phyloP scores from a whole-genome alignment of 2,888 invertebrate genomes.

The Agrotis puta region DNA sequence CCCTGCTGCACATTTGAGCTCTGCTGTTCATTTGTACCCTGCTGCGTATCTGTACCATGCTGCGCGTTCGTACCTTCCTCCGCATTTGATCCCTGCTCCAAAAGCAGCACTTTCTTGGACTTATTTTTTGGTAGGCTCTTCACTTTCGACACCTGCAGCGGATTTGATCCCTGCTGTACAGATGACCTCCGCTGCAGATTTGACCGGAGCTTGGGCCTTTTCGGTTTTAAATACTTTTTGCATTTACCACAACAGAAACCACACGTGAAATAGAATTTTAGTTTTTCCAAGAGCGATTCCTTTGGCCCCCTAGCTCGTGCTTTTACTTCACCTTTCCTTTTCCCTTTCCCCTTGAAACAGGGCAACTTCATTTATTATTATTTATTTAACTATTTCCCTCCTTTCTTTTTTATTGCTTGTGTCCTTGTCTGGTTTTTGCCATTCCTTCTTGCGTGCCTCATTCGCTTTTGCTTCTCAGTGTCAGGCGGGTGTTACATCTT shows the following conservation, averaged over 20 bases:
- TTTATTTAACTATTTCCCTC: background rate
- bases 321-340: background rate
- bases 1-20: background rate
- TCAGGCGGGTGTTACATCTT: background rate
- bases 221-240: background rate
- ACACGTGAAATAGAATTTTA: background rate
- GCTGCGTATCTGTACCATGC: too few relatives aligned
- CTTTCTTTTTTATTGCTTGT: background rate
- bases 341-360: background rate
- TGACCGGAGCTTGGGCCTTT: background rate
- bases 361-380: slow-evolving; percentile 2
- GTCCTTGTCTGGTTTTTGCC: background rate
- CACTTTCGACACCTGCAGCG: background rate
- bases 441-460: background rate
- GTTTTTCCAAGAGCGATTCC: background rate
- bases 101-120: background rate
- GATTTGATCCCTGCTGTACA: background rate
- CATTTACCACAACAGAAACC: background rate
- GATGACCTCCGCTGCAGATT: background rate
- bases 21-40: background rate
- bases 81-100: background rate
- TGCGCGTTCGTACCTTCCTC: too few relatives aligned
- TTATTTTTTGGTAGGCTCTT: too few relatives aligned
- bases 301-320: background rate
- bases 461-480: slow-evolving; percentile 1